Base-by-base conservation (phyloP, 2,797 vertebrate genomes). In the Melanotaenia parkinsoni region DNA sequence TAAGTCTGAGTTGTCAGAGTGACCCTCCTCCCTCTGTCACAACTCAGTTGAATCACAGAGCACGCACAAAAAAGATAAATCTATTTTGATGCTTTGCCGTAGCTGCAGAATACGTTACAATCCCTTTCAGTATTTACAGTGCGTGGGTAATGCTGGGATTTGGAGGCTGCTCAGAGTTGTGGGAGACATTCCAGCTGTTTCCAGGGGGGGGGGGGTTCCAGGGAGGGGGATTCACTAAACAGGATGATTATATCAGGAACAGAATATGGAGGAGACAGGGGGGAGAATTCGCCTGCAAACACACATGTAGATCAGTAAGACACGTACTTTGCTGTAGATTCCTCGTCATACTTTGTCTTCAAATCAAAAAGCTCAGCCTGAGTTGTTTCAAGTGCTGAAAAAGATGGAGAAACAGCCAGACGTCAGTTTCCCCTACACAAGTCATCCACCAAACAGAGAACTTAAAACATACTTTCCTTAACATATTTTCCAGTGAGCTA, bases 301-400 rank as follows among this genome's bases (percentile, higher is more conserved):
- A 82, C 79, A 86, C 64, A 76, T 71, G 80, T 32, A 85, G 60
- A 84, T 80, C 74, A 77, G 60, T 33, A 1, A 74, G 63, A 86
- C 73, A 95, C 97, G 92, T 96, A 99, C 98, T 99, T 99, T 91
- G 98, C 98, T 83, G 97, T 96, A 80, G 96, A 97, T 92, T 99
- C 98, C 94, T 99, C 98, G 79, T 99, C 98, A 3, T 98, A 99
- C 93, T 99, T 99, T 89, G 97, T 95, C 96, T 99, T 99, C 95
- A 99, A 95, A 95, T 99, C 98, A 93, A 99, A 99, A 91, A 99
- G 96, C 88, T 99, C 97, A 84, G 97, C 95, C 95, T 96, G 97
- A 94, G 97, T 98, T 93, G 96, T 96, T 95, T 99, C 97, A 94
- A 99, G 95, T 92, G 96, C 98, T 99, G 93, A 72, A 79, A 88